Conservation (phyloP, 1,140 invertebrate species). For the Archegozetes longisetosus region DNA sequence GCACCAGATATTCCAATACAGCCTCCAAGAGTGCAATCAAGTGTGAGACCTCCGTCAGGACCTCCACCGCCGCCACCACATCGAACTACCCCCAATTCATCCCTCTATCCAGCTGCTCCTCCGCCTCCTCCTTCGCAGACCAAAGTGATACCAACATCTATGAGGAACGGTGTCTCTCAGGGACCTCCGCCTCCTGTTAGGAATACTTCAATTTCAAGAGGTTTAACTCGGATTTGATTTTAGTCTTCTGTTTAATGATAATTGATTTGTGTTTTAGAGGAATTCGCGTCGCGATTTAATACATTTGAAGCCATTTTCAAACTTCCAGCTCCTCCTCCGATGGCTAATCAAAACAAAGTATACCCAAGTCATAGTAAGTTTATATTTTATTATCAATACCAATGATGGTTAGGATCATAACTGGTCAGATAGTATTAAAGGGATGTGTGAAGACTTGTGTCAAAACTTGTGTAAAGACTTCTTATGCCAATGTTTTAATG, state of each 20-base stretch:
- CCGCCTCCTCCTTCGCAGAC: conserved; percentile 1
- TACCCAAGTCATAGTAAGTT: conserved; percentile 9
- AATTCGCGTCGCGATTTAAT: neutral
- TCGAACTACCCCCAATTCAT: neutral
- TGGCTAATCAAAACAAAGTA: neutral
- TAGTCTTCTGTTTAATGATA: neutral
- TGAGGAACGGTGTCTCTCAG: neutral
- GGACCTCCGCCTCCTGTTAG: conserved; percentile 3
- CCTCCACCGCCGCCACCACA: conserved; percentile 10
- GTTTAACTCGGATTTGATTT: neutral
- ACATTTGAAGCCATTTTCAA: conserved; percentile 1
- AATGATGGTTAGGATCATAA: too few relatives aligned
- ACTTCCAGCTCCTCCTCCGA: conserved; percentile 2
- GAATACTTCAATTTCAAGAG: conserved; percentile 4
- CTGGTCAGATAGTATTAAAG: too few relatives aligned
- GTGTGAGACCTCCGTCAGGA: neutral
- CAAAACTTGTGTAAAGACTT: too few relatives aligned
- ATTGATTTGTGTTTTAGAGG: neutral
- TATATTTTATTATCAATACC: neutral
- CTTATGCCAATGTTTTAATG: too few relatives aligned
- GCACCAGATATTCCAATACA: neutral
- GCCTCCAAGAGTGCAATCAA: neutral
- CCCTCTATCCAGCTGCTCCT: neutral
- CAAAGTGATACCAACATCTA: neutral
- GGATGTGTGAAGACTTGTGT: too few relatives aligned